These are phyloP conservation scores for Apodemus speciosus DNA, from an alignment of 2,113 vertebrate genomes.

Conservation along the genomic window DNA sequence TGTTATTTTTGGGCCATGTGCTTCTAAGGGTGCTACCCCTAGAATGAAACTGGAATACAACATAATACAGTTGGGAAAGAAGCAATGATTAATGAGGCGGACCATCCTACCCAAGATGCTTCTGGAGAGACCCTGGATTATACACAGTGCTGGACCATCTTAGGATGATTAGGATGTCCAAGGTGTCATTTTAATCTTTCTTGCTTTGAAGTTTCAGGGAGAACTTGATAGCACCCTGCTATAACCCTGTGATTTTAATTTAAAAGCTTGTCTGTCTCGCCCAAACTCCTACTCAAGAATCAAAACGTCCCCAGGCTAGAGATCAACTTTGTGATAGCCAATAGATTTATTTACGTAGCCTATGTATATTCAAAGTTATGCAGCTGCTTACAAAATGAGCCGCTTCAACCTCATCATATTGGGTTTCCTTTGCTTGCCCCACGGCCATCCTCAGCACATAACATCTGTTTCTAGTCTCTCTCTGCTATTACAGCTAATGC, in stretches of 20 bases:
- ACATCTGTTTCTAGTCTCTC: background rate
- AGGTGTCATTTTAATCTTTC: background rate
- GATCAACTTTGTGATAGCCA: background rate
- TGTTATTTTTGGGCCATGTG: background rate
- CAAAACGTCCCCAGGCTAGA: background rate
- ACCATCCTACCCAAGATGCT: background rate
- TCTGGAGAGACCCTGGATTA: constrained; percentile 7
- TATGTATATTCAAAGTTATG: background rate
- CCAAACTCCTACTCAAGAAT: background rate
- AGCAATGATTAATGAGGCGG: background rate
- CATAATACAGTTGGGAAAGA: background rate
- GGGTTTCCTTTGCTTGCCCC: background rate
- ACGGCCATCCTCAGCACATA: background rate
- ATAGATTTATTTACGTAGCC: background rate
- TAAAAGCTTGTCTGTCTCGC: background rate
- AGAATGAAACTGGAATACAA: background rate
- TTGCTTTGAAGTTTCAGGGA: constrained; percentile 34
- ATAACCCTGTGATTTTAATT: constrained; percentile 37
- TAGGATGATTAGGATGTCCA: background rate
- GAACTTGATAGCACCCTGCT: background rate
- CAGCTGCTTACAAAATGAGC: background rate
- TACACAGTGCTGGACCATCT: background rate
- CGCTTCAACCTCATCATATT: background rate
- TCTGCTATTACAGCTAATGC: background rate
- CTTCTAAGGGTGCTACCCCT: background rate